Percentiles rank a stretch among this genome's conserved stretches.
phyloP scores from a whole-genome alignment of 2,113 vertebrate species.

The Oreochromis spilurus region DNA sequence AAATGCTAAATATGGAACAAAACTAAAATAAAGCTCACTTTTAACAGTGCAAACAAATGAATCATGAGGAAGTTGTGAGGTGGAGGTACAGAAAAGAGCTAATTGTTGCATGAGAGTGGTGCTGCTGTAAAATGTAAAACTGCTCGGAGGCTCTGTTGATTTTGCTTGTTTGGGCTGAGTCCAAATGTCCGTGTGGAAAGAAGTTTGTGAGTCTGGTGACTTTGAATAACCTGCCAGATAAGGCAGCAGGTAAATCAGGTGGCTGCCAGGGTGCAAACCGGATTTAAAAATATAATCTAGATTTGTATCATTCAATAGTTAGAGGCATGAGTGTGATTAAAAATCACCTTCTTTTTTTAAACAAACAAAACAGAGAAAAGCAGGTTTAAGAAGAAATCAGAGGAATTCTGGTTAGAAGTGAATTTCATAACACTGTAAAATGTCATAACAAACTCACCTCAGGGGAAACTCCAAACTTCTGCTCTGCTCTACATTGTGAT shows the following conservation, averaged over 20 bases:
- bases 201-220: neutral
- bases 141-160: neutral
- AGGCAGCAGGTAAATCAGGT: neutral
- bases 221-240: neutral
- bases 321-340: neutral
- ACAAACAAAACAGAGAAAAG: neutral
- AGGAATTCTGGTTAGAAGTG: neutral
- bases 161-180: neutral
- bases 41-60: neutral
- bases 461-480: neutral
- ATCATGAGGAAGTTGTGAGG: neutral
- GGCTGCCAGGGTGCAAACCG: neutral
- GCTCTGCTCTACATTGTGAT: neutral
- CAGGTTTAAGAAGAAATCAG: neutral
- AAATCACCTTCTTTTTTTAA: neutral
- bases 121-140: neutral
- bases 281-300: neutral
- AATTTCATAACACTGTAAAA: neutral
- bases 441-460: neutral
- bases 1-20: neutral
- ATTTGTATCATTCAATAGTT: neutral
- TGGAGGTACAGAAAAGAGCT: neutral
- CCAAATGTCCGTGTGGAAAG: neutral
- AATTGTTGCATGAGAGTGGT: neutral
- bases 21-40: neutral